Conservation (phyloP, 37 sponge, comb jelly and placozoan genomes). For the Agelas oroides region DNA sequence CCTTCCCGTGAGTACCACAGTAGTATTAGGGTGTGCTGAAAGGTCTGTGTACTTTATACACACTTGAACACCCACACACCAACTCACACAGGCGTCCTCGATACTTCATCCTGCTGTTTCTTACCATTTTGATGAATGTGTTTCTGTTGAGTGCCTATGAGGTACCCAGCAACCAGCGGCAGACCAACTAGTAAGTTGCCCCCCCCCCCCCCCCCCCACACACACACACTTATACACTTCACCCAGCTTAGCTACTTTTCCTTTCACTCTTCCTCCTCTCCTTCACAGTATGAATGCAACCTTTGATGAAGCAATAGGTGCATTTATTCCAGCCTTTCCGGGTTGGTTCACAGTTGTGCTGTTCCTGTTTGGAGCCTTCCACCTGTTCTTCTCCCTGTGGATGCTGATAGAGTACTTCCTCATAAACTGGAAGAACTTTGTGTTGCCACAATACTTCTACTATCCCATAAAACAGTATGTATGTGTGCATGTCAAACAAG, state of each 20-base stretch:
- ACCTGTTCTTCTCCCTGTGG: slow-evolving; percentile 59
- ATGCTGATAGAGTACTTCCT: slow-evolving; percentile 70
- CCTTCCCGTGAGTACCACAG: neutral
- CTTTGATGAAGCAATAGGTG: neutral
- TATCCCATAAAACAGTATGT: slow-evolving; percentile 13
- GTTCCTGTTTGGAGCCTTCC: slow-evolving; percentile 60
- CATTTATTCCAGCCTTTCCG: neutral
- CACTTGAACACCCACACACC: neutral
- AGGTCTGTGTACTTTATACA: no score
- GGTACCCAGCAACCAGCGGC: slow-evolving; percentile 1
- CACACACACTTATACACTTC: no score
- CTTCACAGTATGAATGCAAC: neutral
- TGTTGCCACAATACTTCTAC: slow-evolving; percentile 32
- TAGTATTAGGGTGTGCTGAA: no score
- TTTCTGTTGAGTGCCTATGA: slow-evolving; percentile 44
- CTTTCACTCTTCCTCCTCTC: neutral
- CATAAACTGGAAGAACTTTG: slow-evolving; percentile 68
- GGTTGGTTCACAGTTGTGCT: slow-evolving; percentile 23
- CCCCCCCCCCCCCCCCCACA: neutral
- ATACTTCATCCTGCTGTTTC: slow-evolving; percentile 22
- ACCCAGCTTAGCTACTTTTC: neutral
- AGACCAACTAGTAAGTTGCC: no score
- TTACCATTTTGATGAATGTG: slow-evolving; percentile 50
- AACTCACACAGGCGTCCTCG: neutral
- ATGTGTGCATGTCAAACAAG: slow-evolving; percentile 14